Percentiles rank a stretch among this genome's conserved stretches.
Evolutionary conservation across 2,888 invertebrate genomes (phyloP).

Genomic region (Callyntrura guangdongensis): DNA sequence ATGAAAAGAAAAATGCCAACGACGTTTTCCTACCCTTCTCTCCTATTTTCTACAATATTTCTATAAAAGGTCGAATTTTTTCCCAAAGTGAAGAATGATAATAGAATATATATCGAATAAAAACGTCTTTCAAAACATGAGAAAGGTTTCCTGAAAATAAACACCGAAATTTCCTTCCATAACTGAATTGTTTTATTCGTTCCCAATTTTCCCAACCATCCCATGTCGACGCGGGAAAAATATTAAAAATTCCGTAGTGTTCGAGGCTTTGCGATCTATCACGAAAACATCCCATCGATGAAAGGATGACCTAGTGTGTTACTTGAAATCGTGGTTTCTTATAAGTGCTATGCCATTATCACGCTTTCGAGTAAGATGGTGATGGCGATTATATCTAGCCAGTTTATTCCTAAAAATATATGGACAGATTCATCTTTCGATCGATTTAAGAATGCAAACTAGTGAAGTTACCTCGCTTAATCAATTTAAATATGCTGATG

Average conservation of each 20-base stretch:
- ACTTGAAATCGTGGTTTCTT: no score
- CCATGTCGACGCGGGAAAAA: neutral
- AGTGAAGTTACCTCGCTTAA: no score
- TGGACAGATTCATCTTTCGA: no score
- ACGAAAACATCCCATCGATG: no score
- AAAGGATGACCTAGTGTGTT: no score
- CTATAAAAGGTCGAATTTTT: neutral
- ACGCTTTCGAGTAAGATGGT: no score
- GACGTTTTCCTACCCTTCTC: neutral
- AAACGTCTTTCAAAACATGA: neutral
- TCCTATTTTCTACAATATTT: no score
- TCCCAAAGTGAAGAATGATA: neutral
- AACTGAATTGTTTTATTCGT: neutral
- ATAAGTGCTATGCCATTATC: no score
- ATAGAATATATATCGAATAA: neutral
- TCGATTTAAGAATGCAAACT: no score
- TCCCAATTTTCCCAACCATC: neutral
- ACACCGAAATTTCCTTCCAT: neutral
- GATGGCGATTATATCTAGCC: no score
- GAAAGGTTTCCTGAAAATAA: neutral
- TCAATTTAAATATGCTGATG: no score
- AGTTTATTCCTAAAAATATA: no score
- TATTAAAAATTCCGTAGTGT: slow-evolving; percentile 25
- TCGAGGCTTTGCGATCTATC: neutral
- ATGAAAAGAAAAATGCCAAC: slow-evolving; percentile 8